A percentile compares a stretch with the other conserved stretches of the same genome.
These are phyloP conservation scores for Hydractinia symbiolongicarpus DNA, from an alignment of 30 jellyfish, hydroid and myxozoan genomes.

Conservation along the genomic window DNA sequence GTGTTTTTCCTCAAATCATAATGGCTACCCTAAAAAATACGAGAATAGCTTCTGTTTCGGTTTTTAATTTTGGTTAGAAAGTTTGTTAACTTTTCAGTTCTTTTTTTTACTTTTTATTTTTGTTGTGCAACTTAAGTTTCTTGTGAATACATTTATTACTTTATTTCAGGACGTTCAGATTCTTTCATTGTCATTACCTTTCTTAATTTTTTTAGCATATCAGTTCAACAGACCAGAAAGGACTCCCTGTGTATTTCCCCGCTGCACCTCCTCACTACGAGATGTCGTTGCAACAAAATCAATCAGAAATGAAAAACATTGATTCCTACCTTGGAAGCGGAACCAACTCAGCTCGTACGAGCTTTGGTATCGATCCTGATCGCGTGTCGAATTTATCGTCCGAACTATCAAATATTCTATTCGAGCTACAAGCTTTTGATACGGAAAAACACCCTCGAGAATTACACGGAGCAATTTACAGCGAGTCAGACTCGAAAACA, in stretches of 20 bases:
- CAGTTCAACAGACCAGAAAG: conserved; percentile 40
- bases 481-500: conserved; percentile 3
- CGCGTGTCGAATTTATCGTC: conserved; percentile 75
- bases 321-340: conserved; percentile 48
- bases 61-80: too few relatives aligned
- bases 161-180: too few relatives aligned
- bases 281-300: conserved; percentile 66
- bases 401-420: conserved; percentile 68
- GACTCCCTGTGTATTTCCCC: conserved; percentile 88
- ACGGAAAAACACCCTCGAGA: conserved; percentile 42
- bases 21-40: too few relatives aligned
- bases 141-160: too few relatives aligned
- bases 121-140: too few relatives aligned
- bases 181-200: too few relatives aligned
- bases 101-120: too few relatives aligned
- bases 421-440: conserved; percentile 80
- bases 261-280: conserved; percentile 94
- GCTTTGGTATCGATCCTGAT: conserved; percentile 62
- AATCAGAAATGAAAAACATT: conserved; percentile 33
- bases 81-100: too few relatives aligned
- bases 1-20: too few relatives aligned
- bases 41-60: too few relatives aligned
- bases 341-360: conserved; percentile 27
- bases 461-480: conserved; percentile 29
- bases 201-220: conserved; percentile 19